Conservation (phyloP, 2,888 invertebrate species). For the Oscheius sp. region DNA sequence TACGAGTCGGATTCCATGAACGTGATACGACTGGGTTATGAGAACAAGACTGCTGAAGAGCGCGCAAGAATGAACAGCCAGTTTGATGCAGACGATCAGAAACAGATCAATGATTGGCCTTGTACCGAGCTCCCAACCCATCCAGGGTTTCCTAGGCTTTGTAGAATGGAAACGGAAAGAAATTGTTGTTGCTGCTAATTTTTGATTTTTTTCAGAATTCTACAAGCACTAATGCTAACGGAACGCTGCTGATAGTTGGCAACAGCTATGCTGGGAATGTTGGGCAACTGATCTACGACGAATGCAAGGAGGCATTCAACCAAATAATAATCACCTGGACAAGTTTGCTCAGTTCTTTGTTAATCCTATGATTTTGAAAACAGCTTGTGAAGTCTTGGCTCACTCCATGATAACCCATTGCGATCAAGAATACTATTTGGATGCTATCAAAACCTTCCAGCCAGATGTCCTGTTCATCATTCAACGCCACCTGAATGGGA, state of each 20-base stretch:
- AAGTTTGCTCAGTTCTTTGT: background rate
- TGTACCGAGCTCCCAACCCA: background rate
- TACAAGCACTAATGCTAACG: background rate
- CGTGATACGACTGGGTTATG: background rate
- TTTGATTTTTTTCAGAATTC: background rate
- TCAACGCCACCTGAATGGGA: background rate
- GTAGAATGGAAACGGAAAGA: background rate
- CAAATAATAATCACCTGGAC: background rate
- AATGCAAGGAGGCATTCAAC: background rate
- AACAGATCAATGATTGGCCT: background rate
- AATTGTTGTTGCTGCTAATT: background rate
- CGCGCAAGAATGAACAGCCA: slow-evolving; percentile 1
- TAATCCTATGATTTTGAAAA: no score
- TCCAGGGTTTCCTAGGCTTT: background rate
- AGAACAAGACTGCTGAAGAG: slow-evolving; percentile 22
- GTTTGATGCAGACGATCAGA: slow-evolving; percentile 10
- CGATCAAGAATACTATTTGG: background rate
- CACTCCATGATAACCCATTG: background rate
- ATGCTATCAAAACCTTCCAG: background rate
- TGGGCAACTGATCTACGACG: background rate
- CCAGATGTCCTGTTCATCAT: slow-evolving; percentile 14
- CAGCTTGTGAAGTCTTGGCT: slow-evolving; percentile 14
- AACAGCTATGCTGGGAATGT: slow-evolving; percentile 17
- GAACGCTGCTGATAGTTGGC: background rate
- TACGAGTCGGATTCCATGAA: slow-evolving; percentile 2